Base-by-base conservation (phyloP, 2,797 vertebrate species). In the Apogon hyalosoma region DNA sequence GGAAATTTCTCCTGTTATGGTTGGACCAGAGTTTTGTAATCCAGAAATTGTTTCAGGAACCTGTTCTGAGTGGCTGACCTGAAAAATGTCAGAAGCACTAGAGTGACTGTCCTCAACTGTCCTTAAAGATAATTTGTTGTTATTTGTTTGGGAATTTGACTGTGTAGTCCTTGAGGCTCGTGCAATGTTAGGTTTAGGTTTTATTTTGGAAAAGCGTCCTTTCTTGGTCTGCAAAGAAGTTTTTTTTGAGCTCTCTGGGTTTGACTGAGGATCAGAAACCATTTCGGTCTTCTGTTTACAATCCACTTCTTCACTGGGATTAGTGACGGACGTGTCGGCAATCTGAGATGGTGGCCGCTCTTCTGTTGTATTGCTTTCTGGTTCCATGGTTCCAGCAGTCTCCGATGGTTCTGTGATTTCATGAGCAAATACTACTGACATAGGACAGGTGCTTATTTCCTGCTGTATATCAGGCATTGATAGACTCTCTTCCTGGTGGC, bases 141-240 rank as follows among this genome's bases (percentile, higher is more conserved):
- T 36, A 36, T 36, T 36, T 36, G 33, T 12, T 55, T 62, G 62
- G 9, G 61, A 51, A 60, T 68, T 58, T n/a, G 67, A 41, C 14
- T 51, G 59, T 47, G 64, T 6, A 24, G 67, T 57, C 55, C 75
- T 77, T 39, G 79, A 69, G 10, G 46, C 41, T 31, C n/a, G 66
- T 14, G 46, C 9, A 2, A 82, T 18, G 50, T 87, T 86, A 14
- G 84, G 88, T 62, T 88, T 88, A 47, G 85, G 82, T 63, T 88
- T 90, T 38, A 81, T 43, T 40, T 79, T 84, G 18, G 52, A 41
- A 19, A 56, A 41, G 33, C 8, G 13, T 16, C 70, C 51, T 33
- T 8, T 79, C 11, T 16, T 84, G 2, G 55, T 21, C 33, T 38
- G 75, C 19, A 64, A 24, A n/a, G 60, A 38, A 12, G 14, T 57